A percentile compares a stretch with the other conserved stretches of the same genome.
These are phyloP conservation scores for Morpho deidamia DNA, from an alignment of 2,888 invertebrate species.

Conservation along the genomic window DNA sequence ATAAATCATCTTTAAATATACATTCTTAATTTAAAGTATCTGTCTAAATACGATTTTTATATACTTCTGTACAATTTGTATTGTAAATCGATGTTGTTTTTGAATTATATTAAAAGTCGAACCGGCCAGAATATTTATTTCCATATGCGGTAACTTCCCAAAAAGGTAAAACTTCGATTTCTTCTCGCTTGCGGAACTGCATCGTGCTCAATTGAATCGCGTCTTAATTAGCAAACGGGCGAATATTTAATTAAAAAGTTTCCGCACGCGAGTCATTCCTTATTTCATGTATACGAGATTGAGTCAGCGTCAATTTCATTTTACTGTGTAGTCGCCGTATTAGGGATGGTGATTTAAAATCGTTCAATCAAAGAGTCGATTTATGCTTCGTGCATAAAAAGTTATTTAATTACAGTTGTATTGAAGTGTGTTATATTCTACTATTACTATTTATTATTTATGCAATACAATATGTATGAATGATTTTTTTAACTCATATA, in stretches of 20 bases:
- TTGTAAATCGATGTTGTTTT: too few relatives aligned
- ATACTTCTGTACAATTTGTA: too few relatives aligned
- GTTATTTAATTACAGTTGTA: background rate
- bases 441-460: too few relatives aligned
- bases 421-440: background rate
- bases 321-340: constrained; percentile 52
- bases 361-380: constrained; percentile 5
- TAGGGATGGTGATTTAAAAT: constrained; percentile 10
- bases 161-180: constrained; percentile 9
- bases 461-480: too few relatives aligned
- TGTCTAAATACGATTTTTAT: too few relatives aligned
- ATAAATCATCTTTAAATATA: too few relatives aligned
- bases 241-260: constrained; percentile 77
- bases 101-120: too few relatives aligned
- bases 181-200: constrained; percentile 46
- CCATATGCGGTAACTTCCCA: background rate
- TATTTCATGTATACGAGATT: constrained; percentile 75
- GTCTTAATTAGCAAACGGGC: constrained; percentile 74
- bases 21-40: too few relatives aligned
- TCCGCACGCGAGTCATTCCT: constrained; percentile 73
- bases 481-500: too few relatives aligned
- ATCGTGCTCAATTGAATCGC: constrained; percentile 66
- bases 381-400: background rate
- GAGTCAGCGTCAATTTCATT: constrained; percentile 68
- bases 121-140: constrained; percentile 36